A percentile compares a stretch with the other conserved stretches of the same genome.
These are phyloP conservation scores for Erpornis zantholeuca DNA, from an alignment of 2,113 vertebrate genomes.

Conservation along the genomic window DNA sequence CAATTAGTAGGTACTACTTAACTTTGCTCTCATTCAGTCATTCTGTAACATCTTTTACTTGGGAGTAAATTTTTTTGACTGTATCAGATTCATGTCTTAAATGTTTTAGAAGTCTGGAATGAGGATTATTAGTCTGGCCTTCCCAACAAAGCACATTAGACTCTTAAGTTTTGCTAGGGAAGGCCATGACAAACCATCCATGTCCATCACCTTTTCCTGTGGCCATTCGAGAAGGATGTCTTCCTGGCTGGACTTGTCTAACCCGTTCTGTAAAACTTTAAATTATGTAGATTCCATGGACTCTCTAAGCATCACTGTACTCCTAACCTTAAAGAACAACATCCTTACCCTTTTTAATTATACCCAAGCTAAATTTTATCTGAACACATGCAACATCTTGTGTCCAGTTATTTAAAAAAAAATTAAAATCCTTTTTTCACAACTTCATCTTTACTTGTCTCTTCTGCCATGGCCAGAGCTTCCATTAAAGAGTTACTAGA, in stretches of 20 bases:
- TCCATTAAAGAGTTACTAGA: neutral
- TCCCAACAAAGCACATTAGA: neutral
- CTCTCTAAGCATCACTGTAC: neutral
- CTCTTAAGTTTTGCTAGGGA: neutral
- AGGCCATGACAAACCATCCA: neutral
- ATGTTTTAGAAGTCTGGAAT: neutral
- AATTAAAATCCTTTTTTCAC: neutral
- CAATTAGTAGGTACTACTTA: neutral
- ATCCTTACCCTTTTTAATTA: neutral
- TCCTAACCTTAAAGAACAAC: neutral
- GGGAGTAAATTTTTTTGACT: neutral
- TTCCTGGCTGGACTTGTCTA: neutral
- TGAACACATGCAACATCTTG: neutral
- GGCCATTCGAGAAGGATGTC: neutral
- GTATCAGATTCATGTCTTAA: neutral
- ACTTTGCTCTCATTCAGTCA: neutral
- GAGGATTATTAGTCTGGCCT: neutral
- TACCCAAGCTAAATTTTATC: neutral
- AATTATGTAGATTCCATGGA: fast-evolving
- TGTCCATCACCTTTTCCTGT: neutral
- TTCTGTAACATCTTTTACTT: neutral
- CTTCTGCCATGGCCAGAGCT: neutral
- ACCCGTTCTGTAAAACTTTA: neutral
- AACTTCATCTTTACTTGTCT: neutral
- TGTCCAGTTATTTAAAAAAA: neutral